phyloP scores from a whole-genome alignment of 2,797 vertebrate species.

The Dipus sagitta region DNA sequence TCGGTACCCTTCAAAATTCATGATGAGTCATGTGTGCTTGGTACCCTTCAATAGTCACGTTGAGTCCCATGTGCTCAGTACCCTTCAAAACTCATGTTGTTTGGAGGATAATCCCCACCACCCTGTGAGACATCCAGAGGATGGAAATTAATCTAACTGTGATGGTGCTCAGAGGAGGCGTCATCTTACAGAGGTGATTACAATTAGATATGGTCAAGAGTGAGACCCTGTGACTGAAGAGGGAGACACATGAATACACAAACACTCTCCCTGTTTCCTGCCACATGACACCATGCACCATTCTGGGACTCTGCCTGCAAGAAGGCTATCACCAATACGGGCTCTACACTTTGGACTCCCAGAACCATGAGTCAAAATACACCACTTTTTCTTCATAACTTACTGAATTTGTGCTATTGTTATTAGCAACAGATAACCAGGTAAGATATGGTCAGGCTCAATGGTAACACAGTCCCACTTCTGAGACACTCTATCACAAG shows the following conservation, averaged over 20 bases:
- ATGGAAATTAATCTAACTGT: neutral
- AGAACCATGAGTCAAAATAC: neutral
- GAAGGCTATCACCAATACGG: neutral
- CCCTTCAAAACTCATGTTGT: neutral
- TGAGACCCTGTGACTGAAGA: neutral
- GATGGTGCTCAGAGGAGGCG: neutral
- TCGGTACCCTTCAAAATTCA: too few relatives aligned
- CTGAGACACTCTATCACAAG: neutral
- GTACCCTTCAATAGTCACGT: too few relatives aligned
- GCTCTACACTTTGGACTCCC: neutral
- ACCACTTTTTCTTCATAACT: neutral
- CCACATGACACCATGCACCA: neutral
- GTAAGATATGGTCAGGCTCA: neutral
- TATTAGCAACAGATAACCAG: neutral
- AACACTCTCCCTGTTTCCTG: neutral
- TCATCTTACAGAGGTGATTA: neutral
- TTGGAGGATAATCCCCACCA: neutral
- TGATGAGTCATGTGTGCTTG: too few relatives aligned
- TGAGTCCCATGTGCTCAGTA: too few relatives aligned
- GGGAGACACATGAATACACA: neutral
- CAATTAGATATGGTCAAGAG: neutral
- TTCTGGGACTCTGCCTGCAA: too few relatives aligned
- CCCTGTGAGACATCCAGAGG: neutral
- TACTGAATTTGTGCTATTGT: too few relatives aligned
- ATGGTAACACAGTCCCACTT: neutral